Base-by-base conservation (phyloP, 2,888 invertebrate species). In the Dexiosoma caninum region DNA sequence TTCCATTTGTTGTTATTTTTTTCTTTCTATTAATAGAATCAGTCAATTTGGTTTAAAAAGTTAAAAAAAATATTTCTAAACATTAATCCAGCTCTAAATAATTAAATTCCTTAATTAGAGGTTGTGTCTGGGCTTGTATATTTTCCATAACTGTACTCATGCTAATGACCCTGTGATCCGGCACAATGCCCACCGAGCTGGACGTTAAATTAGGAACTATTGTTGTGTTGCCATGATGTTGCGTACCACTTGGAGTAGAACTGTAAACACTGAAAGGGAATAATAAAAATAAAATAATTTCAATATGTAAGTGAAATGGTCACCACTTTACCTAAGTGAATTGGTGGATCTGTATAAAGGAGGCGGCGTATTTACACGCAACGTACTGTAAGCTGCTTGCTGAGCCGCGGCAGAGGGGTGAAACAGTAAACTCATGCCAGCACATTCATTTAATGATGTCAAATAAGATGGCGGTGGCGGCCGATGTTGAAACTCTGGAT, bases 401-500 rank as follows among this genome's bases (percentile, higher is more conserved):
- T 91, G 87, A 90, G 84, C 70, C 14, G 81, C 30, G 2, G 85
- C 79, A 21, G 85, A 84, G 0, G 86, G 88, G 87, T 97, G 92
- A 85, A 97, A 93, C 87, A 97, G 92, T 86, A 97, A 92, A 90
- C 97, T 94, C 88, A 97, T 93, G 87, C 97, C 93, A 86, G 97
- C 93, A 91, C 97, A 98, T 89, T 98, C 98, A 90, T 98, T 97
- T 95, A 98, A 96, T 81, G 97, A 97, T 3, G 98, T 97, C 91
- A 97, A 95, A 90, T 98, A 98, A 82, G 97, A 96, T 27, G 98
- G 98, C 49, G 98, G 98, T 42, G 98, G 98, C 27, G 97, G 97
- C 84, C 98, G 93, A 91, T 96, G 97, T 89, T 97, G 97, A 89
- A 98, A 98, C 91, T 98, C 98, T 2, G 98, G 97, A 90, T 98